Conservation (phyloP, 2,113 vertebrate species). For the Spermophilus dauricus region DNA sequence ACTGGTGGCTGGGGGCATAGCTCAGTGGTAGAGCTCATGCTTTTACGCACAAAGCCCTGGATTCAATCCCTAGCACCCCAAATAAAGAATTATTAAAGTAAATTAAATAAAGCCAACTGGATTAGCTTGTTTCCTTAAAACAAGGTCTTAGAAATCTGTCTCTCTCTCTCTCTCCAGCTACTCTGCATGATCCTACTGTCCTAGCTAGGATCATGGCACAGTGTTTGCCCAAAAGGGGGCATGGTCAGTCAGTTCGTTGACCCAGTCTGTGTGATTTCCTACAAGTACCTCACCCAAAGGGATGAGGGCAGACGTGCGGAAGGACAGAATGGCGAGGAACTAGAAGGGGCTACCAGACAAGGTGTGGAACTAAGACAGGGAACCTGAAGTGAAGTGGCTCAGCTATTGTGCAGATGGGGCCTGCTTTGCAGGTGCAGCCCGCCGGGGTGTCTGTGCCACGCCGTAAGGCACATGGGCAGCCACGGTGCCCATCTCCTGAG, state of each 20-base stretch:
- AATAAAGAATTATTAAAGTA: neutral
- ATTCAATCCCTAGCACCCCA: neutral
- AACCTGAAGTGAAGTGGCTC: neutral
- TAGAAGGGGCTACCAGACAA: neutral
- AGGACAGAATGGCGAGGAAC: neutral
- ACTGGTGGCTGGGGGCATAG: neutral
- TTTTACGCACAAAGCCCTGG: too few species aligned
- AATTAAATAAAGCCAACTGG: neutral
- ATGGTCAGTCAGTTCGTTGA: neutral
- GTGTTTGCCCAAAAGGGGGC: neutral
- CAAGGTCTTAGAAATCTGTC: neutral
- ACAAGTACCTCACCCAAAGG: neutral
- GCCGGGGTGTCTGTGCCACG: conserved; percentile 89
- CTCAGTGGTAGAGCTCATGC: neutral
- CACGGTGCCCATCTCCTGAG: conserved; percentile 94
- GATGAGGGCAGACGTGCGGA: conserved; percentile 13
- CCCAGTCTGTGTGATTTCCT: neutral
- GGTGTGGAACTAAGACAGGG: neutral
- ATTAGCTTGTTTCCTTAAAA: conserved; percentile 45
- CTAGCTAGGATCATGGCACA: neutral
- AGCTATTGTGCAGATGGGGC: conserved; percentile 76
- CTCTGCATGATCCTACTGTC: neutral
- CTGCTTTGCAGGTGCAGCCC: conserved; percentile 1
- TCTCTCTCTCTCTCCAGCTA: neutral
- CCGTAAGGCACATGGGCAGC: conserved; percentile 97